Percentiles rank a stretch among this genome's conserved stretches.
These are phyloP conservation scores for Peromyscus eremicus DNA, from an alignment of 2,797 vertebrate genomes.

Conservation along the genomic window DNA sequence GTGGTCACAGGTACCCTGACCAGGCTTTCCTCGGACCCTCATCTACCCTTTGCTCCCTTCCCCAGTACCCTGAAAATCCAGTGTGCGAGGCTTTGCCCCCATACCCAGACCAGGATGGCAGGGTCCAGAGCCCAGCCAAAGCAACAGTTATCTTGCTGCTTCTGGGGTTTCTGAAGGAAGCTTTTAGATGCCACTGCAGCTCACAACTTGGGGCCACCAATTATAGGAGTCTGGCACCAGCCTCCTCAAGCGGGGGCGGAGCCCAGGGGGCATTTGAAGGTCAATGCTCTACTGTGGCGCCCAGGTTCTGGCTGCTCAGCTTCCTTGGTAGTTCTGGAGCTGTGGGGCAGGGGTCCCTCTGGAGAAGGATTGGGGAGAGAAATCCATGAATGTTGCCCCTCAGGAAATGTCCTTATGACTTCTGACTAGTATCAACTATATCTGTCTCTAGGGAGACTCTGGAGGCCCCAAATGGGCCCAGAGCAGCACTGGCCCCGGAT, in stretches of 20 bases:
- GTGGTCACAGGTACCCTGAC: neutral
- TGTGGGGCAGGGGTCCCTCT: neutral
- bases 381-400: neutral
- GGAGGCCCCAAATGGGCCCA: neutral
- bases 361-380: neutral
- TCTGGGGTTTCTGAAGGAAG: neutral
- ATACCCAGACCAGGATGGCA: neutral
- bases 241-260: neutral
- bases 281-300: conserved; percentile 32
- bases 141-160: neutral
- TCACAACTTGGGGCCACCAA: neutral
- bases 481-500: neutral
- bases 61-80: neutral
- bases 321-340: neutral
- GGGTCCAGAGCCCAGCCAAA: neutral
- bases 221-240: neutral
- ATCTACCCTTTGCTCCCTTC: accelerated
- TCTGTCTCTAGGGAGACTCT: neutral
- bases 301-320: neutral
- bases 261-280: conserved; percentile 78
- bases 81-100: neutral
- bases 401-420: neutral
- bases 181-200: neutral
- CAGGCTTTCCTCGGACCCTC: neutral
- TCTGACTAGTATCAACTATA: neutral